A percentile compares a stretch with the other conserved stretches of the same genome.
These are phyloP conservation scores for Napeogenes inachia DNA, from an alignment of 2,888 invertebrate genomes.

Conservation along the genomic window DNA sequence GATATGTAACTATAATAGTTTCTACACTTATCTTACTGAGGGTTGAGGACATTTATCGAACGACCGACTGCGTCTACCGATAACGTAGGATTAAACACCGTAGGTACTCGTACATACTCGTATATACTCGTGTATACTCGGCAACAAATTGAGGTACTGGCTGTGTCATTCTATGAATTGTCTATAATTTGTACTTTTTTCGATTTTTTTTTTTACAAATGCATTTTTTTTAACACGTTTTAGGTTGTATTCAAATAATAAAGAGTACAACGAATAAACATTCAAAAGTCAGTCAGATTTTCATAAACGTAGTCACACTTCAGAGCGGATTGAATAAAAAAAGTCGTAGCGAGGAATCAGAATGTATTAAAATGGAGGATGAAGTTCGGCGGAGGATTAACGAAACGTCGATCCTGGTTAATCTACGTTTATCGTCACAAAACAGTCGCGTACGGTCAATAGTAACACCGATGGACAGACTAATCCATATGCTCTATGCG, in stretches of 20 bases:
- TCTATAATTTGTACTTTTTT: no score
- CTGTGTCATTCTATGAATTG: constrained; percentile 22
- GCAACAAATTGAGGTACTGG: constrained; percentile 43
- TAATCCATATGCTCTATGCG: constrained; percentile 49
- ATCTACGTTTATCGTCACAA: constrained; percentile 65
- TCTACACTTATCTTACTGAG: constrained; percentile 39
- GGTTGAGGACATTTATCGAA: constrained; percentile 49
- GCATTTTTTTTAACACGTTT: no score
- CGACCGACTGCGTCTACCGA: constrained; percentile 49
- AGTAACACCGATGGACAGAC: constrained; percentile 55
- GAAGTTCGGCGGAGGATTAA: constrained; percentile 47
- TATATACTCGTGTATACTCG: constrained; percentile 41
- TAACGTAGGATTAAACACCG: constrained; percentile 56
- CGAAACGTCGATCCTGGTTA: constrained; percentile 57
- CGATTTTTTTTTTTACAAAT: no score
- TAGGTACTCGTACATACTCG: constrained; percentile 31
- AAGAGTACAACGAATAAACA: no score
- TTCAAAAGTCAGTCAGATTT: background rate
- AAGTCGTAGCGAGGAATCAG: constrained; percentile 17
- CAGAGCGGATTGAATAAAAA: constrained; percentile 9
- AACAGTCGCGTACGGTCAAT: constrained; percentile 54
- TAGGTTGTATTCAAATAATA: no score
- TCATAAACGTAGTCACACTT: constrained; percentile 7
- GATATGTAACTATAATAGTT: constrained; percentile 26
- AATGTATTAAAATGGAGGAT: constrained; percentile 42